Evolutionary conservation across 2,888 invertebrate genomes (phyloP).

Genomic region (Epinotia demarniana): DNA sequence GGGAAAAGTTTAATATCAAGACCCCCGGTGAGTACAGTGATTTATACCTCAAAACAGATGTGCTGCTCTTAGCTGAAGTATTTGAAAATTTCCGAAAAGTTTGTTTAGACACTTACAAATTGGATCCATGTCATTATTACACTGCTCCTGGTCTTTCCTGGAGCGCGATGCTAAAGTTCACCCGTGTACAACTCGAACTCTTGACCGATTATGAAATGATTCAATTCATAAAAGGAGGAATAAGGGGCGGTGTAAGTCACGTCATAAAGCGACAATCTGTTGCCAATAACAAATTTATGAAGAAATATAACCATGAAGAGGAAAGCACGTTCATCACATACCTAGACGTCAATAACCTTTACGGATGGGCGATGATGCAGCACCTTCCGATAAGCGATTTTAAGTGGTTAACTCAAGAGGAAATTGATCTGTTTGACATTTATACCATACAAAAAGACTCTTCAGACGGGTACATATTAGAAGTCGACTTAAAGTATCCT

Average conservation of each 20-base stretch:
- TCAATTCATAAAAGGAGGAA: neutral
- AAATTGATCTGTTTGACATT: too few relatives aligned
- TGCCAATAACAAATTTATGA: neutral
- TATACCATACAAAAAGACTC: too few relatives aligned
- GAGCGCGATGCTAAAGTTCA: constrained; percentile 1
- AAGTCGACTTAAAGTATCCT: too few relatives aligned
- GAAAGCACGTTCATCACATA: neutral
- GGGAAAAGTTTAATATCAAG: too few relatives aligned
- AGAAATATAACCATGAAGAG: neutral
- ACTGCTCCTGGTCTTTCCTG: neutral
- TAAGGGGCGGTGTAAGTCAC: neutral
- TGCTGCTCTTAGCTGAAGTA: neutral
- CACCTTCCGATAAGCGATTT: too few relatives aligned
- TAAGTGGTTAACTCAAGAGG: too few relatives aligned
- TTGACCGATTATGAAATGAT: neutral
- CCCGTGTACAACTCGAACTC: neutral
- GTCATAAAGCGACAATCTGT: neutral
- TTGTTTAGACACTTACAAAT: neutral
- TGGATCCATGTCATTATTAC: constrained; percentile 6
- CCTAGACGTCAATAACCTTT: too few relatives aligned
- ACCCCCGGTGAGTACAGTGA: too few relatives aligned
- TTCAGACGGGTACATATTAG: too few relatives aligned
- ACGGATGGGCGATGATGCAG: too few relatives aligned
- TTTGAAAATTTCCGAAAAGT: constrained; percentile 7
- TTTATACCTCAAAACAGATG: neutral